Percentiles rank a stretch among this genome's conserved stretches.
Conservation (phyloP, 2,888 invertebrate genomes). For the Eudemis profundana region DNA sequence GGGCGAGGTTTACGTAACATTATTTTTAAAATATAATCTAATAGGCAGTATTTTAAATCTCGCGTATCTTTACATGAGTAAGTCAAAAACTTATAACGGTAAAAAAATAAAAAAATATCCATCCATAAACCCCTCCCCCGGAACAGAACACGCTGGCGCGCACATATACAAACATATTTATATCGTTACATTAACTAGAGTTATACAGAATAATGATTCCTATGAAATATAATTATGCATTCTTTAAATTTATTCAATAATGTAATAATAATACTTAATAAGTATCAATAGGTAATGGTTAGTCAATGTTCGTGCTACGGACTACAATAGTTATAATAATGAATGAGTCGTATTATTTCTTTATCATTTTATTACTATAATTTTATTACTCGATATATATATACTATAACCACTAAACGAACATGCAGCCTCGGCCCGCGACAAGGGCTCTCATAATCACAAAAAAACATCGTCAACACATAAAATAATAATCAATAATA, state of each 20-base stretch:
- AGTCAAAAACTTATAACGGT: conserved; percentile 84
- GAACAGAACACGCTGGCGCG: conserved; percentile 67
- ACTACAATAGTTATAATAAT: conserved; percentile 83
- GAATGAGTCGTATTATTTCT: conserved; percentile 83
- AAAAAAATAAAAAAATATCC: conserved; percentile 86
- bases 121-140: conserved; percentile 82
- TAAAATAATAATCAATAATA: conserved; percentile 86
- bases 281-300: conserved; percentile 85
- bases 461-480: conserved; percentile 85
- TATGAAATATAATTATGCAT: conserved; percentile 86
- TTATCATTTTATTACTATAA: conserved; percentile 78
- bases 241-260: conserved; percentile 85
- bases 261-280: conserved; percentile 85
- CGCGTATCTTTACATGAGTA: conserved; percentile 80
- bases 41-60: conserved; percentile 82
- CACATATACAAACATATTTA: conserved; percentile 79
- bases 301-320: conserved; percentile 82
- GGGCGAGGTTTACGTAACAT: conserved; percentile 81
- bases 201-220: conserved; percentile 86
- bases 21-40: conserved; percentile 85
- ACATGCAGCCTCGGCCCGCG: conserved; percentile 79
- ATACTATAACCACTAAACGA: conserved; percentile 78
- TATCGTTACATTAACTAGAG: conserved; percentile 85
- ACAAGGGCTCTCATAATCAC: conserved; percentile 78
- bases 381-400: conserved; percentile 76